Percentiles rank a stretch among this genome's conserved stretches.
Conservation (phyloP, 1,140 invertebrate genomes). For the Drosophila hydei region DNA sequence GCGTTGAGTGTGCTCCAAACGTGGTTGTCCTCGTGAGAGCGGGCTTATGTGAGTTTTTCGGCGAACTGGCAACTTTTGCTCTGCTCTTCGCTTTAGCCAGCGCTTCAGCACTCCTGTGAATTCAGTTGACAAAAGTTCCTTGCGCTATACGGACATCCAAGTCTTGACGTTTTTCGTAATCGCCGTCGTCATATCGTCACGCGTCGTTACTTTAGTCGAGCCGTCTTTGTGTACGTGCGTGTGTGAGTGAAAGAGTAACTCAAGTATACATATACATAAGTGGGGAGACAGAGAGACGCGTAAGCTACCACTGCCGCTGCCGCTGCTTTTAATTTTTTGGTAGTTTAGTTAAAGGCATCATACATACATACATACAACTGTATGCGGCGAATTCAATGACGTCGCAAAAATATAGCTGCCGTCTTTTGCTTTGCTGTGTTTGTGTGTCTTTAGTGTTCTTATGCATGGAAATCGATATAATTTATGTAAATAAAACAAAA, state of each 20-base stretch:
- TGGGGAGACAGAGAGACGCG: constrained; percentile 44
- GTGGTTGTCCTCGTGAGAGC: constrained; percentile 46
- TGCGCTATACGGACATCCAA: constrained; percentile 53
- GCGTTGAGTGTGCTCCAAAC: constrained; percentile 1
- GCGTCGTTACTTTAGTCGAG: constrained; percentile 59
- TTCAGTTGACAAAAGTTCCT: constrained; percentile 75
- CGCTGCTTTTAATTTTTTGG: constrained; percentile 37
- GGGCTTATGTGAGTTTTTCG: constrained; percentile 1
- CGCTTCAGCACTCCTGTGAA: constrained; percentile 51
- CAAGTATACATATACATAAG: constrained; percentile 32
- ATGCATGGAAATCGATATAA: constrained; percentile 70
- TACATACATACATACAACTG: constrained; percentile 31
- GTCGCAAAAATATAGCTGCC: constrained; percentile 68
- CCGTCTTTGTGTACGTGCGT: constrained; percentile 21
- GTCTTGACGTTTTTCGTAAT: constrained; percentile 27
- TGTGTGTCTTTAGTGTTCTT: constrained; percentile 49
- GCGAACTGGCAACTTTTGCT: constrained; percentile 21
- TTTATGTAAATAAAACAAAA: constrained; percentile 68
- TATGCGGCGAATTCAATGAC: constrained; percentile 78
- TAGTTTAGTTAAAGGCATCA: constrained; percentile 40
- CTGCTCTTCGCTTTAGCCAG: constrained; percentile 32
- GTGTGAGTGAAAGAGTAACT: constrained; percentile 48
- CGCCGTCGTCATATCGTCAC: constrained; percentile 56
- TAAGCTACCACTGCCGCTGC: constrained; percentile 32
- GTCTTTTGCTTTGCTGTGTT: constrained; percentile 37